A percentile compares a stretch with the other conserved stretches of the same genome.
Evolutionary conservation across 2,113 vertebrate genomes (phyloP).

Genomic region (Ahaetulla prasina): DNA sequence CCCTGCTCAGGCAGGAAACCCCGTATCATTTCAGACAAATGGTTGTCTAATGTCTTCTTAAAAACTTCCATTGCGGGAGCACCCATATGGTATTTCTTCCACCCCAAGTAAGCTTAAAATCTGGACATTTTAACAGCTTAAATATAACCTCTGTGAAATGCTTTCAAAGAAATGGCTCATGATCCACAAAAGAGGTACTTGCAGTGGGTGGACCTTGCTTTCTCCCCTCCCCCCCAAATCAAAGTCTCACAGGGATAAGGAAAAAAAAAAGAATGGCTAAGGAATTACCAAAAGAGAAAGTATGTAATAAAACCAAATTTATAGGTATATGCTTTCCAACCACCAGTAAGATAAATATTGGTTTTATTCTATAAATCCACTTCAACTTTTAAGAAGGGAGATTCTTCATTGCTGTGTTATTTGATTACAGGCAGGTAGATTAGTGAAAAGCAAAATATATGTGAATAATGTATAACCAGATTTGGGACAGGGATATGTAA

Average conservation of each 20-base stretch:
- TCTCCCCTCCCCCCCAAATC: background rate
- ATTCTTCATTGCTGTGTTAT: slow-evolving; percentile 5
- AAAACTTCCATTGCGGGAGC: background rate
- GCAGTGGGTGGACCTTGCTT: background rate
- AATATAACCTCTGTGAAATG: background rate
- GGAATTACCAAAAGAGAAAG: background rate
- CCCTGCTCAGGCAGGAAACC: background rate
- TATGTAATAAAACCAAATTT: slow-evolving; percentile 19
- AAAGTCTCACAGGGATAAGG: background rate
- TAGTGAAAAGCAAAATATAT: slow-evolving; percentile 7
- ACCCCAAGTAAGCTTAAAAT: background rate
- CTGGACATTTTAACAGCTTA: background rate
- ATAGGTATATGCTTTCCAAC: slow-evolving; percentile 4
- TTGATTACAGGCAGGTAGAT: background rate
- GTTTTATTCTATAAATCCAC: slow-evolving; percentile 33
- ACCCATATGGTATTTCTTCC: background rate
- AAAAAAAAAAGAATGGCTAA: background rate
- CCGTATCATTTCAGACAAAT: background rate
- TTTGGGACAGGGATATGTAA: background rate
- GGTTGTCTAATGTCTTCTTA: background rate
- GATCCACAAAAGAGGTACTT: background rate
- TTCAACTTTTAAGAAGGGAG: slow-evolving; percentile 9
- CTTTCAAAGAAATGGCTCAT: background rate
- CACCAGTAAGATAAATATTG: slow-evolving; percentile 25
- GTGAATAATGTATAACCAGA: background rate